Evolutionary conservation across 2,113 vertebrate species (phyloP).

Genomic region (Aramus guarauna): DNA sequence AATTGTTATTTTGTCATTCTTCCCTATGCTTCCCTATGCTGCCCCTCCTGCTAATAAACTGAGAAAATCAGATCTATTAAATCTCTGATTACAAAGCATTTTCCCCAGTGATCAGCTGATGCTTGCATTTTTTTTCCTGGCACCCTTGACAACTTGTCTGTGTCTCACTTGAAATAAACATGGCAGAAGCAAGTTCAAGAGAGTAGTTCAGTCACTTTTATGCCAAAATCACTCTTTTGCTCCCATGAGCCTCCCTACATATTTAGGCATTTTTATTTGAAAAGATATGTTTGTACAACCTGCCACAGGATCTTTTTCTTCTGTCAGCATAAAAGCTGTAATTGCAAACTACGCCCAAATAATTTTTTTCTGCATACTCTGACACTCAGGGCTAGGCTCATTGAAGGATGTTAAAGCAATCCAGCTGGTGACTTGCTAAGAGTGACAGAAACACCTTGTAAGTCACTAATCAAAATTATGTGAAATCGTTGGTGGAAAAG

Average conservation of each 20-base stretch:
- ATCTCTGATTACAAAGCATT: background rate
- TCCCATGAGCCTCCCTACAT: background rate
- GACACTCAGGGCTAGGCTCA: background rate
- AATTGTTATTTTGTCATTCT: background rate
- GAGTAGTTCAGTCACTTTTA: background rate
- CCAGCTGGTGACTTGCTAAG: background rate
- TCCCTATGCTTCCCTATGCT: background rate
- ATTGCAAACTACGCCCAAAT: background rate
- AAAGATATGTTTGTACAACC: background rate
- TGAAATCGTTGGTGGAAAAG: background rate
- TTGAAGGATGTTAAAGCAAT: background rate
- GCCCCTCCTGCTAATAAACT: background rate
- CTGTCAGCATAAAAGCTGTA: background rate
- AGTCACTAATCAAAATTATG: background rate
- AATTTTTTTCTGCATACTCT: background rate
- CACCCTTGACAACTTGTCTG: background rate
- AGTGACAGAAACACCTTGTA: background rate
- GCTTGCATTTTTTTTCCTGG: background rate
- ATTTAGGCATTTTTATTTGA: background rate
- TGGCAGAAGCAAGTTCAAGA: background rate
- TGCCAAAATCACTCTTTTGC: background rate
- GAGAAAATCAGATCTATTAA: background rate
- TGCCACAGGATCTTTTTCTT: background rate
- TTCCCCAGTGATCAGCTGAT: background rate
- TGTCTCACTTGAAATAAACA: background rate